Evolutionary conservation across 2,888 invertebrate species (phyloP).

Genomic region (Hirtodrosophila confusa): DNA sequence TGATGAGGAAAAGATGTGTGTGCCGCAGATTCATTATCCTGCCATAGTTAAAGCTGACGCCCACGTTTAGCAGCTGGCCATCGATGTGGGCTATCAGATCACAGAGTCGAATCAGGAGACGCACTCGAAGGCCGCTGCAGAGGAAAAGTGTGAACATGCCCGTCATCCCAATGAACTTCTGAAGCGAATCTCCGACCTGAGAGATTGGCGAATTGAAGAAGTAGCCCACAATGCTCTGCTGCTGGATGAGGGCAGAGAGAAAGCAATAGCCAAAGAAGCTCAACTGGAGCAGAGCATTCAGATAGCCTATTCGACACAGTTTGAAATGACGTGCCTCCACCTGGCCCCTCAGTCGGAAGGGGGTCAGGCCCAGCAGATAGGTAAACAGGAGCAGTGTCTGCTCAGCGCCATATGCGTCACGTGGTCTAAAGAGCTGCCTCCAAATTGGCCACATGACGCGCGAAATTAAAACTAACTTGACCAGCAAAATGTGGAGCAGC

Average conservation of each 20-base stretch:
- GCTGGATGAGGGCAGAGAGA: slow-evolving; percentile 70
- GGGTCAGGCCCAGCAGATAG: slow-evolving; percentile 81
- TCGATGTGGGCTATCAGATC: slow-evolving; percentile 72
- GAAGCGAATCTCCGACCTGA: slow-evolving; percentile 81
- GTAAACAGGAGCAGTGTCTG: slow-evolving; percentile 77
- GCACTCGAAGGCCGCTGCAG: slow-evolving; percentile 70
- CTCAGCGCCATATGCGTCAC: slow-evolving; percentile 81
- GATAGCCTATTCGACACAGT: slow-evolving; percentile 75
- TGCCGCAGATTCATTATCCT: slow-evolving; percentile 75
- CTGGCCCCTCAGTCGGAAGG: slow-evolving; percentile 71
- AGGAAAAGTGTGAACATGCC: slow-evolving; percentile 80
- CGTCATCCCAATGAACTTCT: slow-evolving; percentile 80
- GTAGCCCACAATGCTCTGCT: slow-evolving; percentile 83
- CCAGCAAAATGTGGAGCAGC: slow-evolving; percentile 2
- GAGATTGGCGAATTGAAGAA: slow-evolving; percentile 83
- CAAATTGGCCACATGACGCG: slow-evolving; percentile 51
- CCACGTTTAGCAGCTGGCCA: slow-evolving; percentile 66
- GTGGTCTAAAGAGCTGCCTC: slow-evolving; percentile 72
- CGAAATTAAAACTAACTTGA: slow-evolving; percentile 28
- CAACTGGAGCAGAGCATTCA: slow-evolving; percentile 77
- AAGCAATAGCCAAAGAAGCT: slow-evolving; percentile 82
- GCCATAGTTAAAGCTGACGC: slow-evolving; percentile 80
- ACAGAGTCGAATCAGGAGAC: slow-evolving; percentile 68
- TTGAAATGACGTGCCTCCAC: slow-evolving; percentile 57
- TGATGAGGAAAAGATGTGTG: slow-evolving; percentile 62